Conservation (phyloP, 2,888 invertebrate species). For the Ryuthela nishihirai region DNA sequence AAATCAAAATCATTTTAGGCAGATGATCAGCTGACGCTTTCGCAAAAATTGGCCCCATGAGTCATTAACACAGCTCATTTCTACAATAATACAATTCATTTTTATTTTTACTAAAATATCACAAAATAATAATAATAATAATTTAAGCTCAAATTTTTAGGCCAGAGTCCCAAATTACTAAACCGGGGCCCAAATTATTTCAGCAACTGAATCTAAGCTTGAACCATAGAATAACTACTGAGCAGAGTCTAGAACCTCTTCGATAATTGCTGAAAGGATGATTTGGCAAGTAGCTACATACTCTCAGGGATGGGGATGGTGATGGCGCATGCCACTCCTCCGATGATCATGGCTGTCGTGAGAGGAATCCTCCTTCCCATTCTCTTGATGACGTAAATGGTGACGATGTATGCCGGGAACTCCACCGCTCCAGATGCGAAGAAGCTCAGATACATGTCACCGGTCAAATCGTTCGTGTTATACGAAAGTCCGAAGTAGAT, state of each 20-base stretch:
- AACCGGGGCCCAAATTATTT: too few relatives aligned
- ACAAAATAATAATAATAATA: too few relatives aligned
- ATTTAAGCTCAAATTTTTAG: not conserved
- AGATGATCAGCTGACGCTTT: too few relatives aligned
- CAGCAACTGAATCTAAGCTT: too few relatives aligned
- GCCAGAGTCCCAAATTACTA: not conserved
- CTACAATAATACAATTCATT: too few relatives aligned
- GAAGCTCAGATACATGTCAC: slow-evolving; percentile 73
- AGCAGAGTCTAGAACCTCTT: too few relatives aligned
- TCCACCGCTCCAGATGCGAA: slow-evolving; percentile 76
- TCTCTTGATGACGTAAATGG: slow-evolving; percentile 68
- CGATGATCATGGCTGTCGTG: slow-evolving; percentile 70
- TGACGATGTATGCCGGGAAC: slow-evolving; percentile 70
- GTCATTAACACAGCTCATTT: too few relatives aligned
- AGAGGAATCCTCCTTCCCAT: slow-evolving; percentile 71
- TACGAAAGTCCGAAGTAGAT: slow-evolving; percentile 80
- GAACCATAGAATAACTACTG: too few relatives aligned
- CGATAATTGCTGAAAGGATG: slow-evolving; percentile 1
- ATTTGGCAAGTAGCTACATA: slow-evolving; percentile 42
- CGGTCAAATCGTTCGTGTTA: slow-evolving; percentile 73
- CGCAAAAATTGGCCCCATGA: too few relatives aligned
- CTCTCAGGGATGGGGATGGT: slow-evolving; percentile 66
- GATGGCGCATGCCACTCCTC: slow-evolving; percentile 69
- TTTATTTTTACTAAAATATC: too few relatives aligned
- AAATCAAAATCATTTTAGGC: too few relatives aligned